A percentile compares a stretch with the other conserved stretches of the same genome.
phyloP scores from a whole-genome alignment of 37 sponge, comb jelly and placozoan species.

The Halisarca cf. caerulea region DNA sequence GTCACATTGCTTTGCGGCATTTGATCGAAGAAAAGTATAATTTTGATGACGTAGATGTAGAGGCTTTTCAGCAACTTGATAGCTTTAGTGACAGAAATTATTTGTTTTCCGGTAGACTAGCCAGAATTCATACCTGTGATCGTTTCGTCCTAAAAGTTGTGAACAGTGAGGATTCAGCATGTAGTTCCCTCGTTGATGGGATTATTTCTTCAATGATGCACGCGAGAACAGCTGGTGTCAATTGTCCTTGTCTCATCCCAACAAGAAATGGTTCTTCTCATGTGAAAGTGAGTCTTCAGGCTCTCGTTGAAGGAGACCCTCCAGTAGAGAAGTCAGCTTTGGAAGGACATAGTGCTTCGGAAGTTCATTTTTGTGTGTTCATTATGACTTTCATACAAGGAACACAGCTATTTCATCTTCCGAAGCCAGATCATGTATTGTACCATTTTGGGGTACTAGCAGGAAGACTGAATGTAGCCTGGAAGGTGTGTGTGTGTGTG shows the following conservation, averaged over 20 bases:
- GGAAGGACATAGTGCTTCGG: not conserved
- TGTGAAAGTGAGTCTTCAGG: not conserved
- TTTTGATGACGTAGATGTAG: not conserved
- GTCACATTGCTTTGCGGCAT: not conserved
- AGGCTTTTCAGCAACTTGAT: not conserved
- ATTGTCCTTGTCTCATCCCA: not conserved
- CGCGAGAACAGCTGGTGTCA: not conserved
- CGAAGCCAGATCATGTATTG: not conserved
- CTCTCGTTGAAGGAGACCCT: not conserved
- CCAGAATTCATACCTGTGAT: too few relatives aligned
- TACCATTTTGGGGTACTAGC: slow-evolving; percentile 14
- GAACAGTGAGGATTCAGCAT: not conserved
- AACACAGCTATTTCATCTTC: not conserved
- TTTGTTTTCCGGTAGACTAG: not conserved
- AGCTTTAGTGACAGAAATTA: slow-evolving; percentile 22
- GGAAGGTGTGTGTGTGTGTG: slow-evolving; percentile 43
- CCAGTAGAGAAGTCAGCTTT: not conserved
- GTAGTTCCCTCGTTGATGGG: not conserved
- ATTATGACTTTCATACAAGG: not conserved
- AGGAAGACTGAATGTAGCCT: not conserved
- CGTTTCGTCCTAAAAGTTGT: not conserved
- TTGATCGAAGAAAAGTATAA: not conserved
- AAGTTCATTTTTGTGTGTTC: not conserved
- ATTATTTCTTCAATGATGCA: not conserved
- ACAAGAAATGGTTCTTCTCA: not conserved